Evolutionary conservation across 2,888 invertebrate genomes (phyloP).

Genomic region (Synergus itoensis): DNA sequence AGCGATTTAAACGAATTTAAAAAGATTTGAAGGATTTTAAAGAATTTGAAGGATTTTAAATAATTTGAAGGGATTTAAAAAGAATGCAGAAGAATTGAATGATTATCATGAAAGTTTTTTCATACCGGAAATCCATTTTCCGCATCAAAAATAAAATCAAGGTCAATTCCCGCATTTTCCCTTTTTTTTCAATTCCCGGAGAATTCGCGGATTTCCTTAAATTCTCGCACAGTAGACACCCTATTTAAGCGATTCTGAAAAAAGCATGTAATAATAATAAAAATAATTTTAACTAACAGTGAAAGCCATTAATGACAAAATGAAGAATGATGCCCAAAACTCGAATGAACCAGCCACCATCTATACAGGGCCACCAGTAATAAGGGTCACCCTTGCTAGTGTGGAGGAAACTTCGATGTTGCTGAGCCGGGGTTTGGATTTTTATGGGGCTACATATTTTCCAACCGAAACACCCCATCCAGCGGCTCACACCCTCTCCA

Average conservation of each 20-base stretch:
- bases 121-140: no score
- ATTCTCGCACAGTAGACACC: no score
- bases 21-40: no score
- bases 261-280: background rate
- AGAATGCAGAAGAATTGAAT: no score
- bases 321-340: slow-evolving; percentile 72
- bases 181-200: no score
- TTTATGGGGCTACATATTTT: slow-evolving; percentile 93
- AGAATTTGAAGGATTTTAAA: no score
- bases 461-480: slow-evolving; percentile 88
- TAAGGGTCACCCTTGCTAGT: slow-evolving; percentile 78
- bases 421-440: slow-evolving; percentile 90
- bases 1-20: no score
- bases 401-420: slow-evolving; percentile 80
- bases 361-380: slow-evolving; percentile 75
- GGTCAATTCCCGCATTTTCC: no score
- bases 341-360: slow-evolving; percentile 75
- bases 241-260: background rate
- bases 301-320: slow-evolving; percentile 73
- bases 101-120: no score
- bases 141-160: no score
- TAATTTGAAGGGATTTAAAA: no score
- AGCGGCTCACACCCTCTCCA: slow-evolving; percentile 78
- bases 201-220: no score
- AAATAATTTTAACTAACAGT: slow-evolving; percentile 59